Evolutionary conservation across 30 jellyfish, hydroid and myxozoan species (phyloP).

Genomic region (Cassiopea xamachana): DNA sequence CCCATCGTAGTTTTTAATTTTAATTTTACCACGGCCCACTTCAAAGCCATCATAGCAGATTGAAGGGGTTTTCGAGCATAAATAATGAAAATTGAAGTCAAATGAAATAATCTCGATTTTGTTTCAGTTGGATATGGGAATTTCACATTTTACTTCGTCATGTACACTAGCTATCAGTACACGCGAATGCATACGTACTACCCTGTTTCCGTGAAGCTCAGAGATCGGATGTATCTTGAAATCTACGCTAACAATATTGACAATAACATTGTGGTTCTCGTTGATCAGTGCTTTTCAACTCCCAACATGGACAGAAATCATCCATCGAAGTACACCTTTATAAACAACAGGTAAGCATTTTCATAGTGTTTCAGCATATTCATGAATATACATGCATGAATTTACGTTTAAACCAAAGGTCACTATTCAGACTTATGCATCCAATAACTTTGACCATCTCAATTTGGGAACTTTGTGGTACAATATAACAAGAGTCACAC

Average conservation of each 20-base stretch:
- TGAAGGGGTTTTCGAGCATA: no score
- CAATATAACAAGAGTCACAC: no score
- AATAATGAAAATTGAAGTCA: no score
- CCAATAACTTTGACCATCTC: no score
- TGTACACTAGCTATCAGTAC: slow-evolving; percentile 2
- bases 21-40: no score
- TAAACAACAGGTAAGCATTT: slow-evolving; percentile 20
- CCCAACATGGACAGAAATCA: slow-evolving; percentile 32
- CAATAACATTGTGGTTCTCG: background rate
- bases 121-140: slow-evolving; percentile 37
- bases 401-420: no score
- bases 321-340: slow-evolving; percentile 2
- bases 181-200: background rate
- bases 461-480: no score
- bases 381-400: no score
- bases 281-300: slow-evolving; percentile 39
- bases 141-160: slow-evolving; percentile 14
- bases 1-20: no score
- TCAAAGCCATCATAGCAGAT: no score
- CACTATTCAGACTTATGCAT: no score
- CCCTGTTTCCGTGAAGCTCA: slow-evolving; percentile 26
- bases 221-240: slow-evolving; percentile 31
- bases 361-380: background rate
- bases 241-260: slow-evolving; percentile 20
- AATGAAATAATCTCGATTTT: no score